Conservation (phyloP, 1,140 invertebrate genomes). For the Bradysia coprophila region DNA sequence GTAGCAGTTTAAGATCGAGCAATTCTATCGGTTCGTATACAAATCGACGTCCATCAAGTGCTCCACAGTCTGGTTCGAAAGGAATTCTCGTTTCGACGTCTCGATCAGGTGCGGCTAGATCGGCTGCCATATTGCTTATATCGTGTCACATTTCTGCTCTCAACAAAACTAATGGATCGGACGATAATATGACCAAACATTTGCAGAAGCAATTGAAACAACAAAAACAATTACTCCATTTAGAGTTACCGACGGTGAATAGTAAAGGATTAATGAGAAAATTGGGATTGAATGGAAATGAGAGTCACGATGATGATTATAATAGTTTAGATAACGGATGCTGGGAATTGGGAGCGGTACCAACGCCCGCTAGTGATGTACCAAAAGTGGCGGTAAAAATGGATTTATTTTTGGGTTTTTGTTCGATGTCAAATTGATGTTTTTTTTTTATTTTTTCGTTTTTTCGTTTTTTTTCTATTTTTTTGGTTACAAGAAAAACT, state of each 20-base stretch:
- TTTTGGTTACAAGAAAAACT: no score
- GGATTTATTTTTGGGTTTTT: not conserved
- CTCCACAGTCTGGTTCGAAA: constrained; percentile 22
- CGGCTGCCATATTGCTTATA: constrained; percentile 78
- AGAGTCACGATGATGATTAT: constrained; percentile 11
- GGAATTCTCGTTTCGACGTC: constrained; percentile 49
- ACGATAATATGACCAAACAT: constrained; percentile 21
- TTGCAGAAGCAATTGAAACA: constrained; percentile 24
- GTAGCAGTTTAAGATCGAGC: constrained; percentile 42
- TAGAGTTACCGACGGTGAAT: constrained; percentile 20
- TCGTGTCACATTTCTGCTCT: constrained; percentile 53
- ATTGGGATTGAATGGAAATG: constrained; percentile 3
- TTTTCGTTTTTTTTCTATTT: no score
- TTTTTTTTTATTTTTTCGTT: not conserved
- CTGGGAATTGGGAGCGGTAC: constrained; percentile 23
- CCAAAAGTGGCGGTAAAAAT: constrained; percentile 24
- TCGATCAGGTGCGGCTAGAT: constrained; percentile 67
- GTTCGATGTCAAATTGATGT: not conserved
- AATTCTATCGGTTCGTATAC: constrained; percentile 39
- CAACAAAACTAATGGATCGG: constrained; percentile 19
- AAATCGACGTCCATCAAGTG: constrained; percentile 36
- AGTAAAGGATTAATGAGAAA: constrained; percentile 15
- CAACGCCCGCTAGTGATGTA: constrained; percentile 23
- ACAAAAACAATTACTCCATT: constrained; percentile 22
- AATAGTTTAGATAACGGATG: constrained; percentile 21